Evolutionary conservation across 2,888 invertebrate species (phyloP).

Genomic region (Patella pellucida): DNA sequence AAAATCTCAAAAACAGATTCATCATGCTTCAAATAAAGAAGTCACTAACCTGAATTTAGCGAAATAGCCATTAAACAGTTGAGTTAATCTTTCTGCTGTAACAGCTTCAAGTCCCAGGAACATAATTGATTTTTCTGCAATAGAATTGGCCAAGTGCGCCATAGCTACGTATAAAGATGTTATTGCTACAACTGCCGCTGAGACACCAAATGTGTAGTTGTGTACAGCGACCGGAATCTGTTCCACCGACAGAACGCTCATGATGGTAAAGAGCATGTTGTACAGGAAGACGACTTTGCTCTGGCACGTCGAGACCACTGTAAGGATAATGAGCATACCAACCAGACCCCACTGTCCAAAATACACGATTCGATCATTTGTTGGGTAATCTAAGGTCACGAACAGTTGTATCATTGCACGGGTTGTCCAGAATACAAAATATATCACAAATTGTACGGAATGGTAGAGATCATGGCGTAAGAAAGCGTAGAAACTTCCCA

Average conservation of each 20-base stretch:
- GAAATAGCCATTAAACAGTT: constrained; percentile 27
- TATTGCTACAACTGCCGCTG: constrained; percentile 37
- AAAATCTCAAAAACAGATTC: too few relatives aligned
- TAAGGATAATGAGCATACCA: constrained; percentile 33
- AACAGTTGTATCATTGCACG: constrained; percentile 36
- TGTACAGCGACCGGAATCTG: constrained; percentile 43
- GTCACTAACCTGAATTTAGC: constrained; percentile 24
- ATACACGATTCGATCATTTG: constrained; percentile 34
- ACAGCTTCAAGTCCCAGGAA: constrained; percentile 45
- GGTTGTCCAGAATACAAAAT: constrained; percentile 48
- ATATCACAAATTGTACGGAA: constrained; percentile 43
- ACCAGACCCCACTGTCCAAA: constrained; percentile 50
- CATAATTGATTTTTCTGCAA: constrained; percentile 52
- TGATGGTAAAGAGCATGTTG: constrained; percentile 41
- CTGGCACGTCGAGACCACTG: constrained; percentile 34
- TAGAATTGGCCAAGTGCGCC: constrained; percentile 48
- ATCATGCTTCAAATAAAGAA: too few relatives aligned
- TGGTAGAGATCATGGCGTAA: constrained; percentile 50
- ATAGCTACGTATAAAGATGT: constrained; percentile 42
- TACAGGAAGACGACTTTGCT: constrained; percentile 43
- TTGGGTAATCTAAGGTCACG: constrained; percentile 32
- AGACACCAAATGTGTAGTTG: constrained; percentile 48
- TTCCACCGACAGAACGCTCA: constrained; percentile 44
- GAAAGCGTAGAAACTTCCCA: constrained; percentile 50
- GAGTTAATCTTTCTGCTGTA: constrained; percentile 34